Evolutionary conservation across 1,140 invertebrate species (phyloP).

Genomic region (Drosophila cardini): DNA sequence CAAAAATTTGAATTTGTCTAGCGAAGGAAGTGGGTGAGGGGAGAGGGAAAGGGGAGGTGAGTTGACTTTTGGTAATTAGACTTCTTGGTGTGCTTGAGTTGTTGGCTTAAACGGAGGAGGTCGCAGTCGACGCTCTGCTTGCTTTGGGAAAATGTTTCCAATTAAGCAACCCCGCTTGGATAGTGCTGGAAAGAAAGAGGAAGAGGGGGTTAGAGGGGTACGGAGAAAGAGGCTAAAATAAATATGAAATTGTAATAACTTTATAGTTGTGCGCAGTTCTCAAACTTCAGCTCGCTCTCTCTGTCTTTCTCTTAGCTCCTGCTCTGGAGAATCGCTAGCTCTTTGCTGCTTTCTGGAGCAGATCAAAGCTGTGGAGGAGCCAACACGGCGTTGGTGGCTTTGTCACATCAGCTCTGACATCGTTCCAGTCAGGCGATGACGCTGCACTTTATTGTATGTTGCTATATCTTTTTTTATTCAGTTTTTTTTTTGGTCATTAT

Average conservation of each 20-base stretch:
- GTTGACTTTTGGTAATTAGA: constrained; percentile 82
- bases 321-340: not conserved
- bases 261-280: constrained; percentile 6
- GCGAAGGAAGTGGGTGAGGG: not conserved
- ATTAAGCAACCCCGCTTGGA: constrained; percentile 48
- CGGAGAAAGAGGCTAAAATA: constrained; percentile 52
- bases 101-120: constrained; percentile 24
- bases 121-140: constrained; percentile 10
- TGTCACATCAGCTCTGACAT: constrained; percentile 45
- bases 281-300: not conserved
- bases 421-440: constrained; percentile 44
- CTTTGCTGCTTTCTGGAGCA: constrained; percentile 70
- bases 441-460: constrained; percentile 33
- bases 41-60: not conserved
- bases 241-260: constrained; percentile 78
- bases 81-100: constrained; percentile 67
- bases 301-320: not conserved
- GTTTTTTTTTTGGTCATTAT: constrained; percentile 58
- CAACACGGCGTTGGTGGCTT: constrained; percentile 18
- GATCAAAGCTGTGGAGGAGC: constrained; percentile 29
- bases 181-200: not conserved
- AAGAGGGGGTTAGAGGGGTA: not conserved
- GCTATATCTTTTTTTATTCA: constrained; percentile 23
- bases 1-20: constrained; percentile 72
- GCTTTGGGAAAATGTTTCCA: constrained; percentile 76